phyloP scores from a whole-genome alignment of 1,140 invertebrate genomes.

The Drosophila lacteicornis region DNA sequence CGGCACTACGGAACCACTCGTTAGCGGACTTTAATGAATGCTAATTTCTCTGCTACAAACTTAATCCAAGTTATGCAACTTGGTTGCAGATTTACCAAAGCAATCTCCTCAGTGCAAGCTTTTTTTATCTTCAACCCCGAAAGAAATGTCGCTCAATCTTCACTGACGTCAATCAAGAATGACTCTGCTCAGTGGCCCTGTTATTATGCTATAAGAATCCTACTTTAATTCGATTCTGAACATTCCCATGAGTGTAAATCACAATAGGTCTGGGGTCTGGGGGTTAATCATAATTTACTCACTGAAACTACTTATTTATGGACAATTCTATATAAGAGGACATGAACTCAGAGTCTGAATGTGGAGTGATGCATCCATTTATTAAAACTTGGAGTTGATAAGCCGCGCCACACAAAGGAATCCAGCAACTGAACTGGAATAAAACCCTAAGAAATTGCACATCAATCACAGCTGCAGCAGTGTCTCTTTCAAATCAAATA shows the following conservation, averaged over 20 bases:
- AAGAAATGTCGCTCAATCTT: slow-evolving; percentile 2
- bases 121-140: slow-evolving; percentile 1
- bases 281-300: slow-evolving; percentile 16
- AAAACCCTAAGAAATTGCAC: slow-evolving; percentile 42
- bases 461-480: slow-evolving; percentile 26
- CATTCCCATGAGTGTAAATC: slow-evolving; percentile 7
- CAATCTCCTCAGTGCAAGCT: not conserved
- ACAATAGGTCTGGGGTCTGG: slow-evolving; percentile 1
- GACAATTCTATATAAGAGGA: not conserved
- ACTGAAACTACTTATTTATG: slow-evolving; percentile 36
- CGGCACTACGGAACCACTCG: slow-evolving; percentile 3
- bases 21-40: slow-evolving; percentile 12
- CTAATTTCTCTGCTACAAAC: not conserved
- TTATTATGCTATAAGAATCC: not conserved
- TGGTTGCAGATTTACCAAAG: not conserved
- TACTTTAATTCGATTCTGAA: slow-evolving; percentile 9
- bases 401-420: slow-evolving; percentile 19
- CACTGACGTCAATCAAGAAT: slow-evolving; percentile 19
- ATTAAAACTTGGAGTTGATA: slow-evolving; percentile 19
- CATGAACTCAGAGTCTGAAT: not conserved
- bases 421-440: slow-evolving; percentile 23
- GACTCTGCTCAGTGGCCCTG: not conserved
- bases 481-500: slow-evolving; percentile 42
- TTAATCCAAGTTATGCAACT: not conserved
- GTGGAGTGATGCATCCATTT: slow-evolving; percentile 17